Evolutionary conservation across 1,140 invertebrate genomes (phyloP).

Genomic region (Drosophila micromelanica): DNA sequence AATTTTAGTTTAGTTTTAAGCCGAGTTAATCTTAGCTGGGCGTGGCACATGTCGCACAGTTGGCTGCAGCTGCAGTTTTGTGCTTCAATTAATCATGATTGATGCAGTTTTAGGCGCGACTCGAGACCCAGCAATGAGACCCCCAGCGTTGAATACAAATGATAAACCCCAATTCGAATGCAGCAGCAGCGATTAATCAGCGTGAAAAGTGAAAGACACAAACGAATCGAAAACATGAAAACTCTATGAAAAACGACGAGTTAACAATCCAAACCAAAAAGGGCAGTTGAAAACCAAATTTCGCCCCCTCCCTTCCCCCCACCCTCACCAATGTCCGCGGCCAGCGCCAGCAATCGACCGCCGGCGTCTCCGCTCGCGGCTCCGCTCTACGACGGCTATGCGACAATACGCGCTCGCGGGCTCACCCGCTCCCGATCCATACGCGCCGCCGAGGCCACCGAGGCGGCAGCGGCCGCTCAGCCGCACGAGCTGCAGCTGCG

Average conservation of each 20-base stretch:
- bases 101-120: constrained; percentile 60
- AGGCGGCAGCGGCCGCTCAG: constrained; percentile 54
- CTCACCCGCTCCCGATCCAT: constrained; percentile 85
- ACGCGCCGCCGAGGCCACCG: constrained; percentile 72
- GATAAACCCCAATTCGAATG: constrained; percentile 66
- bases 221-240: constrained; percentile 47
- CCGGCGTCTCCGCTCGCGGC: constrained; percentile 85
- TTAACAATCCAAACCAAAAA: constrained; percentile 17
- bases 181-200: constrained; percentile 74
- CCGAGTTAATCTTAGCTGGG: constrained; percentile 15
- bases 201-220: constrained; percentile 48
- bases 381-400: constrained; percentile 92
- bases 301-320: background rate
- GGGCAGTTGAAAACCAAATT: background rate
- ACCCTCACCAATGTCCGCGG: constrained; percentile 49
- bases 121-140: constrained; percentile 60
- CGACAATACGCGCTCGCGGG: constrained; percentile 88
- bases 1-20: constrained; percentile 10
- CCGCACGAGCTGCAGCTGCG: constrained; percentile 24
- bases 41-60: constrained; percentile 44
- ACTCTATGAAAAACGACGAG: constrained; percentile 36
- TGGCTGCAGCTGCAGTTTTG: constrained; percentile 45
- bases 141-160: constrained; percentile 58
- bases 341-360: constrained; percentile 74
- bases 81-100: constrained; percentile 75